A percentile compares a stretch with the other conserved stretches of the same genome.
Evolutionary conservation across 1,140 invertebrate genomes (phyloP).

Genomic region (Octopus bimaculoides): DNA sequence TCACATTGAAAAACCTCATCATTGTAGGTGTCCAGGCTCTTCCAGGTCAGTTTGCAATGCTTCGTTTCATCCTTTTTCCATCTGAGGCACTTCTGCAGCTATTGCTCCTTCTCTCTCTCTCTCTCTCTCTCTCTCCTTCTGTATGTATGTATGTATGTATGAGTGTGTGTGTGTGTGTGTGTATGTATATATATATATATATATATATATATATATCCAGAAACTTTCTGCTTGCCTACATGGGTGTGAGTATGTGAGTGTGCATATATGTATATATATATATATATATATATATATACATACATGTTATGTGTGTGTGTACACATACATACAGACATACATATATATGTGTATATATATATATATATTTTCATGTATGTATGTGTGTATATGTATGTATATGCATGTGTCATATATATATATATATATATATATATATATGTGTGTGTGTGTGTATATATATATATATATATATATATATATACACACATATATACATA

Average conservation of each 20-base stretch:
- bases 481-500: too few relatives aligned
- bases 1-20: not conserved
- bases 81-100: too few relatives aligned
- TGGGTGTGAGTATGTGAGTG: not conserved
- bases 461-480: too few relatives aligned
- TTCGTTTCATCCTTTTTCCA: not conserved
- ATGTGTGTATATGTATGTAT: too few relatives aligned
- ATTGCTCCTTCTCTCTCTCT: not conserved
- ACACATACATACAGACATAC: too few relatives aligned
- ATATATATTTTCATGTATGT: too few relatives aligned
- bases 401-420: too few relatives aligned
- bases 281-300: not conserved
- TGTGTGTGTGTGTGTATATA: too few relatives aligned
- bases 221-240: not conserved
- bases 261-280: not conserved
- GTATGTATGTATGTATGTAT: not conserved
- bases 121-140: not conserved
- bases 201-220: not conserved
- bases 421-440: too few relatives aligned
- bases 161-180: not conserved
- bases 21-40: constrained; percentile 8
- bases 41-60: constrained; percentile 3
- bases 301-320: too few relatives aligned
- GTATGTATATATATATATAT: not conserved
- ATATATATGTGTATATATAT: too few relatives aligned